Evolutionary conservation across 2,113 vertebrate species (phyloP), one percentile per base, ranked within the genome.

Genomic region (Capra hircus): DNA sequence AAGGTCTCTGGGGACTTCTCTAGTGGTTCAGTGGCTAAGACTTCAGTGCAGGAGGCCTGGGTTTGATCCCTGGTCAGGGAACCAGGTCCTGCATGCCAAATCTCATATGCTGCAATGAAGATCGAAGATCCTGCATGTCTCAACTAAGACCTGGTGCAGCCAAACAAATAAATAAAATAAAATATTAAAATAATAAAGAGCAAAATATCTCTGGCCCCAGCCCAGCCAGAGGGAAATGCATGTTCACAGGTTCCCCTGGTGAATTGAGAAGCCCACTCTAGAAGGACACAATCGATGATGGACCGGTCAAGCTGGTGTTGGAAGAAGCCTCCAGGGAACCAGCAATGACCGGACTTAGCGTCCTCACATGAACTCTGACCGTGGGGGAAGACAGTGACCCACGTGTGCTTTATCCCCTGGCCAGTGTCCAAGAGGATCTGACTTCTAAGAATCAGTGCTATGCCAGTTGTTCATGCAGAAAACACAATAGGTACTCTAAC

Each of bases 391-490:
- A 77, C 45, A 23, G 17, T 16, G 52, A 50, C 50, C 33, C 48
- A 16, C 1, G 0, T 4, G 2, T 40, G 48, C 53, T 52, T 85
- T 80, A 33, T 5, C 25, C 33, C 59, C 57, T 57, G 53, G 17
- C 36, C 27, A 11, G 10, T 40, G 33, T 52, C 50, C 50, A 53
- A 43, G 80, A 57, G 21, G 48, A 15, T 27, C 40, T n/a, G 36
- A 50, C 62, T 43, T 36, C 27, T 14, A 33, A 77, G 67, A 45
- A 36, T 11, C 3, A 16, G 53, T 4, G 8, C 28, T 45, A 7
- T 40, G 12, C 36, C 52, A 16, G 33, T 30, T n/a, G 13, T 28
- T 30, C 6, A 1, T 8, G 10, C 7, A 43, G 0, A 3, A 71
- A 71, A 33, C 88, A 64, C 12, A n/a, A 55, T 2, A 28, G 0